A percentile compares a stretch with the other conserved stretches of the same genome.
Conservation (phyloP, 2,113 vertebrate genomes). For the Paralichthys olivaceus region DNA sequence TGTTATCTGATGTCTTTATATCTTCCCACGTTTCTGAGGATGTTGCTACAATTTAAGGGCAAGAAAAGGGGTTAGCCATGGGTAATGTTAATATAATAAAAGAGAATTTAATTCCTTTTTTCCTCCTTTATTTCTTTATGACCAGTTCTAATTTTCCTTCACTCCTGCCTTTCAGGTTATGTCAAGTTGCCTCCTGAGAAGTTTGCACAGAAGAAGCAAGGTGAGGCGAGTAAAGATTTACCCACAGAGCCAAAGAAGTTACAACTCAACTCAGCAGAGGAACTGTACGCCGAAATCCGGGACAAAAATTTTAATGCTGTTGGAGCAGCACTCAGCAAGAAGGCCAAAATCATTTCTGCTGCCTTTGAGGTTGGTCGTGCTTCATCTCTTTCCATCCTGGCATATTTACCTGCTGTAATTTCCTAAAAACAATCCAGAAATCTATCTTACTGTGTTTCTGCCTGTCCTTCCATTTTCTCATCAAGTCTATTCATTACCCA, state of each 20-base stretch:
- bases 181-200: slow-evolving; percentile 98
- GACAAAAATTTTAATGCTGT: slow-evolving; percentile 99
- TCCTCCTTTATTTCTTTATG: neutral
- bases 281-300: slow-evolving; percentile 95
- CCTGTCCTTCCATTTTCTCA: neutral
- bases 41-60: neutral
- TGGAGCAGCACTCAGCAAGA: slow-evolving; percentile 96
- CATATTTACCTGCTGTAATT: neutral
- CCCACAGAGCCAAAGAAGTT: slow-evolving; percentile 96
- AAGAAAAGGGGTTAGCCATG: neutral
- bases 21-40: neutral
- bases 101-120: neutral
- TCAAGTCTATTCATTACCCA: no score
- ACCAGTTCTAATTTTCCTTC: neutral
- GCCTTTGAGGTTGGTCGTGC: slow-evolving; percentile 91
- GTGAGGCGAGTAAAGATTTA: slow-evolving; percentile 91
- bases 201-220: slow-evolving; percentile 94
- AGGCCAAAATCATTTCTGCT: slow-evolving; percentile 97
- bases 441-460: neutral
- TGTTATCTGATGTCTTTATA: neutral
- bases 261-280: slow-evolving; percentile 96
- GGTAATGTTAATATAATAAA: no score
- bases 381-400: neutral
- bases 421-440: neutral
- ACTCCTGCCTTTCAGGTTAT: slow-evolving; percentile 81